Base-by-base conservation (phyloP, 2,113 vertebrate species). In the Cavia aperea region DNA sequence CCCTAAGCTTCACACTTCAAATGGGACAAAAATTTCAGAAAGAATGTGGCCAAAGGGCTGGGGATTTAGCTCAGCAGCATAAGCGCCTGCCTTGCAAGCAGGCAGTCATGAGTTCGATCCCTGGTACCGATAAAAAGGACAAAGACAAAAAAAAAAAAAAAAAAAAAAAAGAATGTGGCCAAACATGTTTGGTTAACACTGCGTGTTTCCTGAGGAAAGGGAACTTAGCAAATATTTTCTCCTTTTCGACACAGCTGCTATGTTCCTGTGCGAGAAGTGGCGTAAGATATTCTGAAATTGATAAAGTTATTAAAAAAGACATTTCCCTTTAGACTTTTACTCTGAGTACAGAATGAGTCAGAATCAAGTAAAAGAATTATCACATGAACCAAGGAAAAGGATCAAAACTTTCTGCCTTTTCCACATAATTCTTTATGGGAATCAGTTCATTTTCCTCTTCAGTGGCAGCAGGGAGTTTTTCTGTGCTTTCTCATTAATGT, bases 191-290 rank as follows among this genome's bases (percentile, higher is more conserved):
- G 62, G 65, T 77, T 94, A 73, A 93, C 51, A 39, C 51, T 86
- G 33, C 78, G 26, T 56, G 31, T 90, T 94, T 92, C 86, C 91
- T 83, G 83, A 93, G 86, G 49, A 96, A 95, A 93, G 43, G 79
- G 86, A 95, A 95, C 36, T 94, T 93, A 78, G 66, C 56, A 65
- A 96, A 89, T 79, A 81, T 75, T 49, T 88, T 91, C 56, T 90
- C 72, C 81, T 92, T 88, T 93, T 92, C 11, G 1, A 82, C 56
- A 86, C 23, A 14, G 33, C 36, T 81, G 5, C 58, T 43, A 70
- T 21, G 18, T 88, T 90, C 82, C 70, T 82, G 33, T 81, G 51
- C 33, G 90, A 93, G 89, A 91, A 75, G 51, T 90, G 68, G 58
- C 1, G 2, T 84, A 89, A 95, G 79, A 86, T 1, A 90, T 18